phyloP scores from a whole-genome alignment of 37 sponge, comb jelly and placozoan species.

The Diacarnus erythraeanus region DNA sequence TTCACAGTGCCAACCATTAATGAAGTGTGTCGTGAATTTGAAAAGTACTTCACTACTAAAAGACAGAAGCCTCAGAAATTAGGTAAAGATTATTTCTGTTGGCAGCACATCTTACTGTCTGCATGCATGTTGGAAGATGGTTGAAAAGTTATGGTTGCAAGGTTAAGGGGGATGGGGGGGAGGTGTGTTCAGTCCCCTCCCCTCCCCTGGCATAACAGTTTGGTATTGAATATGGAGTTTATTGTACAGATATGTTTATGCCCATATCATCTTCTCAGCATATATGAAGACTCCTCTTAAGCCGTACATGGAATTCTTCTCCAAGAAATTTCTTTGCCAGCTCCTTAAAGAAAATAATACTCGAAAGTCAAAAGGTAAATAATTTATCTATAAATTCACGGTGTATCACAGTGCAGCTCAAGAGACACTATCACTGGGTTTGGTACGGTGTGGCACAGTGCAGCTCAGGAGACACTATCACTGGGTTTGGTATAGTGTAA shows the following conservation, averaged over 20 bases:
- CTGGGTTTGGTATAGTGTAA: too few relatives aligned
- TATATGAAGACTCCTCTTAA: slow-evolving; percentile 58
- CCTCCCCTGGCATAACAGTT: too few relatives aligned
- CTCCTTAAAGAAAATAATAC: slow-evolving; percentile 4
- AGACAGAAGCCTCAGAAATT: background rate
- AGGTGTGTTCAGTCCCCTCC: too few relatives aligned
- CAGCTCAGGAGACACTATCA: too few relatives aligned
- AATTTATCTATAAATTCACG: too few relatives aligned
- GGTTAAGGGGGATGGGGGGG: background rate
- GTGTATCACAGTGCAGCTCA: too few relatives aligned
- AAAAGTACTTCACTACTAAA: background rate
- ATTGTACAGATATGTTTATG: too few relatives aligned
- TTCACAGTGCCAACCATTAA: slow-evolving; percentile 84
- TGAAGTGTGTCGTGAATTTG: slow-evolving; percentile 55
- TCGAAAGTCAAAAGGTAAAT: slow-evolving; percentile 5
- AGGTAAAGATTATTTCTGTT: background rate
- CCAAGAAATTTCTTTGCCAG: slow-evolving; percentile 19
- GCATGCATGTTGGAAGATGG: too few relatives aligned
- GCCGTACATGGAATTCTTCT: slow-evolving; percentile 47
- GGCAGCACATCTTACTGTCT: too few relatives aligned
- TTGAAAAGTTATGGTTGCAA: background rate
- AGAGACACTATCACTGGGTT: too few relatives aligned
- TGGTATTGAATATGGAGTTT: too few relatives aligned
- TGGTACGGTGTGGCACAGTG: too few relatives aligned
- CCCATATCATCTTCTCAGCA: slow-evolving; percentile 21